phyloP scores from a whole-genome alignment of 2,888 invertebrate genomes.

The Hipparchia semele region DNA sequence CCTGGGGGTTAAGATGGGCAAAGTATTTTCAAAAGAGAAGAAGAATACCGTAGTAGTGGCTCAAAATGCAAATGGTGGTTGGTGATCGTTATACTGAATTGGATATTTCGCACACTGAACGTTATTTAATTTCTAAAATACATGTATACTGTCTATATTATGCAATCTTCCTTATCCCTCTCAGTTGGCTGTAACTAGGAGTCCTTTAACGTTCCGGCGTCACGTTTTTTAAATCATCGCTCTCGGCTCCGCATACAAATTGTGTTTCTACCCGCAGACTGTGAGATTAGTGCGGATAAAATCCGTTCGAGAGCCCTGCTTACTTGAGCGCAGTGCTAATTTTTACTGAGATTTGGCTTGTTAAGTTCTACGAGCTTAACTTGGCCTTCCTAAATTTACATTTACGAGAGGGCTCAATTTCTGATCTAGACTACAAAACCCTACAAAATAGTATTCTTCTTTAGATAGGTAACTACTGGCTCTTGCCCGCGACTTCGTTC shows the following conservation, averaged over 20 bases:
- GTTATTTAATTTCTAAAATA: too few species aligned
- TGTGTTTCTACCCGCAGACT: slow-evolving; percentile 41
- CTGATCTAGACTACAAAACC: background rate
- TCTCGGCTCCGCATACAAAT: slow-evolving; percentile 56
- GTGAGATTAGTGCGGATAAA: slow-evolving; percentile 15
- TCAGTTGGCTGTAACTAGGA: slow-evolving; percentile 38
- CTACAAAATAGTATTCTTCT: too few species aligned
- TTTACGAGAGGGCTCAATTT: background rate
- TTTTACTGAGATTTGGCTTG: slow-evolving; percentile 21
- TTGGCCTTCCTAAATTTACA: slow-evolving; percentile 1
- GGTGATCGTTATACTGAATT: too few species aligned
- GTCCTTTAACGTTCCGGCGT: slow-evolving; percentile 49
- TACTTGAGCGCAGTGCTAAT: slow-evolving; percentile 19
- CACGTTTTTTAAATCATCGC: slow-evolving; percentile 68
- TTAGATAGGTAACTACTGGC: too few species aligned
- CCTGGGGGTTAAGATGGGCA: too few species aligned
- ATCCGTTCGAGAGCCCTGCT: slow-evolving; percentile 23
- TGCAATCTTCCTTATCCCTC: slow-evolving; percentile 34
- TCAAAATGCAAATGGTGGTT: too few species aligned
- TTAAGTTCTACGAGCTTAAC: slow-evolving; percentile 2
- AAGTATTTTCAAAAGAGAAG: too few species aligned
- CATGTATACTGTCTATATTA: background rate
- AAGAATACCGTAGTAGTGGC: too few species aligned
- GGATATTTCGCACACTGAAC: too few species aligned
- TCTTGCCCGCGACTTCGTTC: too few species aligned